Base-by-base conservation (phyloP, 2,797 vertebrate species). In the Enteromius viviparus region DNA sequence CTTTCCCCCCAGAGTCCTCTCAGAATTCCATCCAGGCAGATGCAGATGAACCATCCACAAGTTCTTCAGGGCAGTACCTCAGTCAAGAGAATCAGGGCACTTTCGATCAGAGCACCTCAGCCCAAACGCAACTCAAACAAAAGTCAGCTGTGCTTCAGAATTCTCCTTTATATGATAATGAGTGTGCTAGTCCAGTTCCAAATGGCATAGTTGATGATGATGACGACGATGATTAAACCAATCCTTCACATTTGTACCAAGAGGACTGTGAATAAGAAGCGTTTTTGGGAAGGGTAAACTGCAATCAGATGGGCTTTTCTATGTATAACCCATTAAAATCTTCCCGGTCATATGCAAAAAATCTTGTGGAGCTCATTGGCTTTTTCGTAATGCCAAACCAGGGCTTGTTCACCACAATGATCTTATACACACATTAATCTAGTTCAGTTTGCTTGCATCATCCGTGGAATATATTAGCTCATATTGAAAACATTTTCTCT, bases 1-100 rank as follows among this genome's bases (percentile, higher is more conserved):
- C 55, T 7, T 78, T 1, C 12, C 45, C 6, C 45, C 1, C 53
- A 91, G 91, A 87, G 40, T 71, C 87, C 1, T 89, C 90, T 0
- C 89, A 91, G 69, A 76, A 80, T 34, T n/a, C 45, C 3, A 11
- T 85, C 10, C 26, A 71, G 65, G 69, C 0, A 21, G 82, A 34
- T 34, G 69, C 21, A 3, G 87, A 88, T 1, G 84, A 89, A 55
- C 81, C 87, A 4, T 55, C 85, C 3, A 42, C 86, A 1, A 88
- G 68, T 45, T 62, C 87, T 7, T 82, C 90, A 40, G 72, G 74
- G 76, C 81, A 82, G 74, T 17, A 62, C 17, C 21, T 47, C 0
- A 17, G 37, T 87, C n/a, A 72, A 0, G 84, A 90, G 3, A 42
- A 45, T 71, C 80, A 90, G 19, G 80, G 51, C 4, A 42, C 60